A percentile compares a stretch with the other conserved stretches of the same genome.
These are phyloP conservation scores for Tokudaia tokunoshimensis DNA, from an alignment of 2,797 vertebrate genomes.

Conservation along the genomic window DNA sequence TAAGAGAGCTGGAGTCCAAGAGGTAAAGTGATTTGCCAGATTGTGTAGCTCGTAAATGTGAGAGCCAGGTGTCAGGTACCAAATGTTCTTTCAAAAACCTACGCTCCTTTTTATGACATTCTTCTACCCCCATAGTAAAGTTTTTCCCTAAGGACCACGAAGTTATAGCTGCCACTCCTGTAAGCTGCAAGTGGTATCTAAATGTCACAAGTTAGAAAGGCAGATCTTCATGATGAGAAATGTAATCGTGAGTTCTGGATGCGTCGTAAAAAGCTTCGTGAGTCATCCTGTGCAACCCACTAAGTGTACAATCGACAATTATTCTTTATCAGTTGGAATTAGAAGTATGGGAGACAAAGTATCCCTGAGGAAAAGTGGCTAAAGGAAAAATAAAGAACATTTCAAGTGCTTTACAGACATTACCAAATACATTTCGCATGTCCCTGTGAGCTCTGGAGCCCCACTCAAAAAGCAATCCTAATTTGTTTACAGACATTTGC, in stretches of 20 bases:
- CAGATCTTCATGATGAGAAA: slow-evolving; percentile 62
- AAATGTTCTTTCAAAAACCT: slow-evolving; percentile 77
- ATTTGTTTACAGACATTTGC: slow-evolving; percentile 72
- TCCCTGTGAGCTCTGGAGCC: slow-evolving; percentile 58
- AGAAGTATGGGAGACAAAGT: slow-evolving; percentile 66
- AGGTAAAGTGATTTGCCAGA: slow-evolving; percentile 73
- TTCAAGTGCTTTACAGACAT: slow-evolving; percentile 65
- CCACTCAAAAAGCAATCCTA: slow-evolving; percentile 53
- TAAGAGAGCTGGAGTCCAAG: slow-evolving; percentile 74
- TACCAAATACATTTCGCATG: slow-evolving; percentile 68
- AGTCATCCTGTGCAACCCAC: slow-evolving; percentile 69
- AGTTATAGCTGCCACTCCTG: slow-evolving; percentile 76
- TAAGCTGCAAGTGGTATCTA: slow-evolving; percentile 75
- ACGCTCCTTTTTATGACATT: slow-evolving; percentile 58
- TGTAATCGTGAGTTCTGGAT: slow-evolving; percentile 52
- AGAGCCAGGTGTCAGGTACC: slow-evolving; percentile 65
- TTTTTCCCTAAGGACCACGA: slow-evolving; percentile 67
- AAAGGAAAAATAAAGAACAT: slow-evolving; percentile 65
- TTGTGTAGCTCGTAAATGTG: slow-evolving; percentile 67
- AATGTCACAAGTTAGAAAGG: slow-evolving; percentile 71
- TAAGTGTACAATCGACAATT: slow-evolving; percentile 66
- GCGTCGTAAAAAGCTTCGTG: slow-evolving; percentile 58
- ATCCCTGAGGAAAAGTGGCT: slow-evolving; percentile 74
- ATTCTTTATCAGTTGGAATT: slow-evolving; percentile 75
- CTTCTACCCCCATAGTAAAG: slow-evolving; percentile 72